Percentiles rank a stretch among this genome's conserved stretches.
Conservation (phyloP, 2,113 vertebrate species). For the Casuarius casuarius region DNA sequence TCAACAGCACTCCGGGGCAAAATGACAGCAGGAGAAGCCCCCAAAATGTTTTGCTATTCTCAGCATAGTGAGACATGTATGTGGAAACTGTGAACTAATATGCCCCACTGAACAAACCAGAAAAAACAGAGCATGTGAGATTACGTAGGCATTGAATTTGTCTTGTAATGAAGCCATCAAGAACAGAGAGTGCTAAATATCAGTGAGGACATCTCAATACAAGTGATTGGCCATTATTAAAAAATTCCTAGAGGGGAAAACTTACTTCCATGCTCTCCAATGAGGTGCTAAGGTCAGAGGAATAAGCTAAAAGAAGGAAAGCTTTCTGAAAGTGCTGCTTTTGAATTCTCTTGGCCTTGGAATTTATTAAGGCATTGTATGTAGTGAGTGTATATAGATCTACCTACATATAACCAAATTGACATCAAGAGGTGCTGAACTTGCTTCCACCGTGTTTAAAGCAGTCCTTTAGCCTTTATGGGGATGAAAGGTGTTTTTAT, state of each 20-base stretch:
- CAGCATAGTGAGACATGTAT: accelerated
- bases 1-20: background rate
- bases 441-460: conserved; percentile 12
- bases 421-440: conserved; percentile 14
- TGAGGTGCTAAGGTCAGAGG: background rate
- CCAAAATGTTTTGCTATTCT: background rate
- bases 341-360: conserved; percentile 9
- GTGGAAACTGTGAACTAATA: background rate
- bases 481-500: conserved; percentile 23
- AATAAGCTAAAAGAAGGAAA: conserved; percentile 13
- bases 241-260: background rate
- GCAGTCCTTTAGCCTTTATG: background rate
- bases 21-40: background rate
- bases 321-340: background rate
- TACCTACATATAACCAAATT: background rate
- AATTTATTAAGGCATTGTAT: background rate
- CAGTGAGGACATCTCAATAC: background rate
- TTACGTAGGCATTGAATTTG: background rate
- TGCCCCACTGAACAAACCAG: background rate
- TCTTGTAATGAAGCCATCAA: background rate
- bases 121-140: background rate
- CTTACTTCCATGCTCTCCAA: background rate
- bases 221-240: background rate
- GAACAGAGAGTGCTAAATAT: background rate
- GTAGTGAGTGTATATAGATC: conserved; percentile 15